Evolutionary conservation across 2,113 vertebrate species (phyloP).

Genomic region (Saccopteryx leptura): DNA sequence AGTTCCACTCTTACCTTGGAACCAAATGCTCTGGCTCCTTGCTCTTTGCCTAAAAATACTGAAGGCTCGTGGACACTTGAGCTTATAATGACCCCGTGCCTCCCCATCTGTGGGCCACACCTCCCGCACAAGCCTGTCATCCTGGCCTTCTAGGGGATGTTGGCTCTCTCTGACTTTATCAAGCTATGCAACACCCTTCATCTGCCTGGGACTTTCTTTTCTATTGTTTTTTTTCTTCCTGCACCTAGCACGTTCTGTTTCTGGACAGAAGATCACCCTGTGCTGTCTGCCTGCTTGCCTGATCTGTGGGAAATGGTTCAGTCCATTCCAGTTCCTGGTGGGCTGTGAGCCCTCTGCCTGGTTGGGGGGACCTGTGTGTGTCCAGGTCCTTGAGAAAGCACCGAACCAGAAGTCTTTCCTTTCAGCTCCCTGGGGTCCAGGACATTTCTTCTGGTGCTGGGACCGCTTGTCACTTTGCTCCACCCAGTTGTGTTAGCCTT

Average conservation of each 20-base stretch:
- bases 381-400: not conserved
- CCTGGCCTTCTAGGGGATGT: not conserved
- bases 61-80: not conserved
- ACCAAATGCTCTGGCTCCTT: not conserved
- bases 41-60: not conserved
- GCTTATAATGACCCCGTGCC: not conserved
- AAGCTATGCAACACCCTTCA: not conserved
- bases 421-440: not conserved
- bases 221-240: not conserved
- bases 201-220: not conserved
- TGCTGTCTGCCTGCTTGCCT: not conserved
- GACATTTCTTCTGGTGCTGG: not conserved
- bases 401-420: not conserved
- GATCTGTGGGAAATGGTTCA: not conserved
- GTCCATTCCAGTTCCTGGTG: accelerated
- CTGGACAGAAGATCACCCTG: not conserved
- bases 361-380: not conserved
- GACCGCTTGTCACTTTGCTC: not conserved
- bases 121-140: not conserved
- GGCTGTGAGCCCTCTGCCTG: not conserved
- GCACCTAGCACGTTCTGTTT: not conserved
- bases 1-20: not conserved
- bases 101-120: not conserved
- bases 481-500: not conserved
- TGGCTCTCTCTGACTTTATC: not conserved